These are phyloP conservation scores for Lycocorax pyrrhopterus DNA, from an alignment of 2,113 vertebrate genomes.

Conservation along the genomic window DNA sequence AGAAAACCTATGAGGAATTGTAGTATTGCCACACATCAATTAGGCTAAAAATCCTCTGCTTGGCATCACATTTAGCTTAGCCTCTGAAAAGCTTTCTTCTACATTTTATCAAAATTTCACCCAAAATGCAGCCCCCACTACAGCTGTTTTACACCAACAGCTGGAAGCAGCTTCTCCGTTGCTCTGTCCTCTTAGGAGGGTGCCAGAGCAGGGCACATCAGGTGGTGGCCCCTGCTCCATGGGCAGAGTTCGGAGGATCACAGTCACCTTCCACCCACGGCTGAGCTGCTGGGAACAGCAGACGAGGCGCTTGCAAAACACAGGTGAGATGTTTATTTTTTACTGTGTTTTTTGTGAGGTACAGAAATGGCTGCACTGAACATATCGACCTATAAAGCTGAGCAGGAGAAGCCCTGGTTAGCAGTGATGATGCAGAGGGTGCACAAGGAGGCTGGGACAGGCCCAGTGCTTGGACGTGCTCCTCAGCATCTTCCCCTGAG, in stretches of 20 bases:
- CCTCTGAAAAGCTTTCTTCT: not conserved
- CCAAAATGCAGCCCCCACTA: not conserved
- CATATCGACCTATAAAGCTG: not conserved
- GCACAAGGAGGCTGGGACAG: not conserved
- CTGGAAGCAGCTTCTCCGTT: not conserved
- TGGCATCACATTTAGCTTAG: not conserved
- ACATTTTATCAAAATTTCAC: not conserved
- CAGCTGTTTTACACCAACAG: not conserved
- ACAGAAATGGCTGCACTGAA: not conserved
- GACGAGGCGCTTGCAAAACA: not conserved
- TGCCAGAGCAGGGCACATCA: not conserved
- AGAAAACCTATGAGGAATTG: not conserved
- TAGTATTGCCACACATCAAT: not conserved
- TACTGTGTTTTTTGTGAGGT: not conserved
- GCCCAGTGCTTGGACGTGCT: accelerated
- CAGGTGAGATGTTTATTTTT: not conserved
- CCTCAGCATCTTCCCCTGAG: not conserved
- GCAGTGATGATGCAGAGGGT: not conserved
- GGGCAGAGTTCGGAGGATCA: not conserved
- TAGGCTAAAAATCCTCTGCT: not conserved
- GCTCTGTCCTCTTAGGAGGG: accelerated
- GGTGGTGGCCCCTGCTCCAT: not conserved
- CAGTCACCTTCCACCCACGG: not conserved
- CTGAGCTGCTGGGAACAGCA: not conserved
- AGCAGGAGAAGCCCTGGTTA: not conserved